These are phyloP conservation scores for Prunella fulvescens DNA, from an alignment of 2,113 vertebrate genomes.

Conservation along the genomic window DNA sequence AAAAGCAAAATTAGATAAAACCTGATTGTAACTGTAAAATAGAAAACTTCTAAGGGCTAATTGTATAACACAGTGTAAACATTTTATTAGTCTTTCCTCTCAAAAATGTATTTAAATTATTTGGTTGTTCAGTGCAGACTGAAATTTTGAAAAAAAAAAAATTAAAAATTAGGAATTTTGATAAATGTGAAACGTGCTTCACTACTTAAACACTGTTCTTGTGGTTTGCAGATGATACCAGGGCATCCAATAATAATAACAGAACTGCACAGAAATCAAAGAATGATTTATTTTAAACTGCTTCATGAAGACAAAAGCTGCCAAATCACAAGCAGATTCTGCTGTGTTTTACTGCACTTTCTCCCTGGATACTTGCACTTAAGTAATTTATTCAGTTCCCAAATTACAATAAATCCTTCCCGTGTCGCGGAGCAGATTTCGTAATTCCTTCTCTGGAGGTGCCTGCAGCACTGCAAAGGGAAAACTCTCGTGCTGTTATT, in stretches of 20 bases:
- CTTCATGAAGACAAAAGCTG: background rate
- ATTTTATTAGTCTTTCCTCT: background rate
- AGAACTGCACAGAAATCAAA: background rate
- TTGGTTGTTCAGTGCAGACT: background rate
- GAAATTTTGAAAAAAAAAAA: background rate
- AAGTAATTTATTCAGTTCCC: background rate
- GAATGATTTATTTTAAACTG: background rate
- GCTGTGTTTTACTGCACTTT: background rate
- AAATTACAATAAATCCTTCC: background rate
- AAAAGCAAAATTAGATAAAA: background rate
- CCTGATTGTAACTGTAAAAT: background rate
- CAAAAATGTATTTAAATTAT: background rate
- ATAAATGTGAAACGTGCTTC: background rate
- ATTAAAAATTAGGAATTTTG: background rate
- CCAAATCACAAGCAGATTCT: background rate
- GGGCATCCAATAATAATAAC: background rate
- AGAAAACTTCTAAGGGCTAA: background rate
- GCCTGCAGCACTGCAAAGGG: accelerated
- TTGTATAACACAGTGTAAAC: background rate
- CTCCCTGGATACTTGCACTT: background rate
- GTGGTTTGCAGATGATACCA: background rate
- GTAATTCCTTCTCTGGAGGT: background rate
- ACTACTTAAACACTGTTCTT: background rate
- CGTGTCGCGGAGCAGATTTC: accelerated
- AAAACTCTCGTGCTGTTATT: accelerated